Evolutionary conservation across 1,140 invertebrate genomes (phyloP).

Genomic region (Eupristina koningsbergeri): DNA sequence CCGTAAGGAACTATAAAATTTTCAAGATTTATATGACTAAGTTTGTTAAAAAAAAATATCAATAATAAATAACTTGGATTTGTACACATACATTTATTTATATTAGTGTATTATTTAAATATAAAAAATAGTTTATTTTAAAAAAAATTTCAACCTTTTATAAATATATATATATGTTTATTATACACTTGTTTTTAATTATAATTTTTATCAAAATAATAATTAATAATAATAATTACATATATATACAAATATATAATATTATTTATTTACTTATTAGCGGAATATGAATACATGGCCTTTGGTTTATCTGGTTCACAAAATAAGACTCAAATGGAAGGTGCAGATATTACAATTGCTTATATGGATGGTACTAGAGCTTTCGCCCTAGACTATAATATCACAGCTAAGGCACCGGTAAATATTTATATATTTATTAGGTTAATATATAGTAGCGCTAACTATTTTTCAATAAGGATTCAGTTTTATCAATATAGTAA

Average conservation of each 20-base stretch:
- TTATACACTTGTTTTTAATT: too few relatives aligned
- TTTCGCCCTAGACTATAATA: conserved; percentile 87
- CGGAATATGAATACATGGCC: conserved; percentile 86
- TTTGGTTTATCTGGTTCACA: conserved; percentile 88
- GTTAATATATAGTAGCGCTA: background rate
- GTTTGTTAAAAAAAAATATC: too few relatives aligned
- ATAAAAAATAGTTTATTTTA: too few relatives aligned
- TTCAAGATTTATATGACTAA: too few relatives aligned
- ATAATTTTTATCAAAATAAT: too few relatives aligned
- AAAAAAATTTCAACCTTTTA: too few relatives aligned
- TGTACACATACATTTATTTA: too few relatives aligned
- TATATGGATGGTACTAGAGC: conserved; percentile 83
- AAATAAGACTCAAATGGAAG: conserved; percentile 84
- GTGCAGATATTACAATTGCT: conserved; percentile 86
- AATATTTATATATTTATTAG: conserved; percentile 60
- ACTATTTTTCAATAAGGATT: background rate
- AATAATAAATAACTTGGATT: too few relatives aligned
- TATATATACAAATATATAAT: background rate
- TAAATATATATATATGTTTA: too few relatives aligned
- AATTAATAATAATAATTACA: background rate
- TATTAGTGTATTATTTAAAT: too few relatives aligned
- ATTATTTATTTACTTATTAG: conserved; percentile 61
- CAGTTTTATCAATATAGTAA: background rate
- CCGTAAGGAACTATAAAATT: too few relatives aligned
- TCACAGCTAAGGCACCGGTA: conserved; percentile 87